Conservation (phyloP, 1,140 invertebrate genomes). For the Dreissena rostriformis region DNA sequence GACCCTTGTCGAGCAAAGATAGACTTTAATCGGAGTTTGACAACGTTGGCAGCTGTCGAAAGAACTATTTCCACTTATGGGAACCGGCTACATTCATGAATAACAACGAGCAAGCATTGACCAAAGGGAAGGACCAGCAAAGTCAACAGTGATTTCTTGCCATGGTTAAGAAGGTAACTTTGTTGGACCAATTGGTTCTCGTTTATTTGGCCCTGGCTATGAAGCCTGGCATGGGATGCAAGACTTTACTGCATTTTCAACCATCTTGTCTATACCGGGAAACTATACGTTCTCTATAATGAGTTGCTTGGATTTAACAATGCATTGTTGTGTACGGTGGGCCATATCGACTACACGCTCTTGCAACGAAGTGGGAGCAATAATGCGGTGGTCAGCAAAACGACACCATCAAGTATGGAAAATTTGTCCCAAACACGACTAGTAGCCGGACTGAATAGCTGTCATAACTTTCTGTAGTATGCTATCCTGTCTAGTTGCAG, state of each 20-base stretch:
- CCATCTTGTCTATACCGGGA: no score
- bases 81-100: slow-evolving; percentile 66
- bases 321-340: no score
- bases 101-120: slow-evolving; percentile 63
- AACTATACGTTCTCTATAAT: no score
- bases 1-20: slow-evolving; percentile 58
- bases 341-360: no score
- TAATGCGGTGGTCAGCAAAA: slow-evolving; percentile 54
- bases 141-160: slow-evolving; percentile 62
- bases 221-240: slow-evolving; percentile 65
- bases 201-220: background rate
- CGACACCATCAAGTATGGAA: slow-evolving; percentile 47
- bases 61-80: slow-evolving; percentile 66
- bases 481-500: slow-evolving; percentile 17
- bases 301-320: no score
- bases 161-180: slow-evolving; percentile 61
- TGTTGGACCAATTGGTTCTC: slow-evolving; percentile 64
- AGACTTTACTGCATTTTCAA: slow-evolving; percentile 40
- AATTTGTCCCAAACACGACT: slow-evolving; percentile 45
- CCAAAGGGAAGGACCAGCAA: slow-evolving; percentile 62
- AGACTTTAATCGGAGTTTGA: slow-evolving; percentile 50
- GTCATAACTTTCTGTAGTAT: slow-evolving; percentile 30
- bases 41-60: slow-evolving; percentile 55
- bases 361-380: no score
- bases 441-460: slow-evolving; percentile 51